Percentiles rank a stretch among this genome's conserved stretches.
These are phyloP conservation scores for Auanema freiburgensis DNA, from an alignment of 2,888 invertebrate genomes.

Conservation along the genomic window DNA sequence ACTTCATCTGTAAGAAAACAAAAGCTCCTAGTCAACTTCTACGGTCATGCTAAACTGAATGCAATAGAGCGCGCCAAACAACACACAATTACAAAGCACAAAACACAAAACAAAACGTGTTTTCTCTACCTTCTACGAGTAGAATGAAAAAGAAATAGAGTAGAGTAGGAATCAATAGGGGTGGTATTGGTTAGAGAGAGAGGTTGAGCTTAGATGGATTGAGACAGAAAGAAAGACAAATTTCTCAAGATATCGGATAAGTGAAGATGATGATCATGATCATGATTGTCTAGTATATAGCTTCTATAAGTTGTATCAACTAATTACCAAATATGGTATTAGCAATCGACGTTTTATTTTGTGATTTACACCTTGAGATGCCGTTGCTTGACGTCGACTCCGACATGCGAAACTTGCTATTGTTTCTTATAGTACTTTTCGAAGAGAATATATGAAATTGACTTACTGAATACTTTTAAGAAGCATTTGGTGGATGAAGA, in stretches of 20 bases:
- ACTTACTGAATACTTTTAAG: constrained; percentile 54
- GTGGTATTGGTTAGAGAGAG: constrained; percentile 18
- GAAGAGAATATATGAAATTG: neutral
- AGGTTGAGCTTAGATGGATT: constrained; percentile 4
- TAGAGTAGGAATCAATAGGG: constrained; percentile 4
- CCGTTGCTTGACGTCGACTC: constrained; percentile 18
- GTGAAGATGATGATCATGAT: too few relatives aligned
- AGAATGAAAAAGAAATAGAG: neutral
- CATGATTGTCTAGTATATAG: too few relatives aligned
- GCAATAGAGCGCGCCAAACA: constrained; percentile 10
- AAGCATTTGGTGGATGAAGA: constrained; percentile 73
- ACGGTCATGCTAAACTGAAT: neutral
- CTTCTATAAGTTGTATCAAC: too few relatives aligned
- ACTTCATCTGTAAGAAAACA: too few relatives aligned
- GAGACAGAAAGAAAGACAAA: too few relatives aligned
- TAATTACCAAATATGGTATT: too few relatives aligned
- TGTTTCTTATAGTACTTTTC: neutral
- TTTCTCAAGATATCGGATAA: too few relatives aligned
- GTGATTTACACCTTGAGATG: constrained; percentile 23
- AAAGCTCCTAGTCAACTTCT: too few relatives aligned
- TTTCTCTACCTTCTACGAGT: neutral
- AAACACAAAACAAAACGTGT: constrained; percentile 28
- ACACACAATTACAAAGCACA: constrained; percentile 27
- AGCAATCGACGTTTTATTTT: constrained; percentile 24
- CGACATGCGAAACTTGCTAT: neutral